phyloP scores from a whole-genome alignment of 2,797 vertebrate genomes.

The Acrossocheilus wenchowensis region DNA sequence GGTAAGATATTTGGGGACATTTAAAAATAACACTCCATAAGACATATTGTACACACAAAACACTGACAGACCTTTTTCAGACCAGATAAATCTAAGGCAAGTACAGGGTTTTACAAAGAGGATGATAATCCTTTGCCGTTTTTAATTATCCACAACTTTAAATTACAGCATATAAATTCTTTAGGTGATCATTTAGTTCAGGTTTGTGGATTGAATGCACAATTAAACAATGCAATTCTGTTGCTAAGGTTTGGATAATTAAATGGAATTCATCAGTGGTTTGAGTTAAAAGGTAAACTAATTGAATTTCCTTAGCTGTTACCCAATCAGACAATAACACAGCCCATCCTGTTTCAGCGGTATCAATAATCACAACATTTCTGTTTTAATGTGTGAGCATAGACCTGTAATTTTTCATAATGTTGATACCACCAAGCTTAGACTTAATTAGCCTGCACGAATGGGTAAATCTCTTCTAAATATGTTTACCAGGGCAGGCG shows the following conservation, averaged over 20 bases:
- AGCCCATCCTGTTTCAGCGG: background rate
- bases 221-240: conserved; percentile 45
- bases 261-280: conserved; percentile 56
- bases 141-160: background rate
- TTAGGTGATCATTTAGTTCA: conserved; percentile 33
- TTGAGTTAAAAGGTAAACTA: conserved; percentile 48
- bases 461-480: conserved; percentile 49
- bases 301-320: conserved; percentile 26
- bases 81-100: background rate
- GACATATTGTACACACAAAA: background rate
- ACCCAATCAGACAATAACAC: background rate
- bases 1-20: conserved; percentile 1
- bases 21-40: conserved; percentile 1
- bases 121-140: background rate
- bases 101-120: background rate
- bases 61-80: conserved; percentile 1
- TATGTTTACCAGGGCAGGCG: conserved; percentile 40
- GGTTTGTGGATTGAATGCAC: background rate
- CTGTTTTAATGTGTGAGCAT: background rate
- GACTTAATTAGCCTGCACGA: conserved; percentile 23
- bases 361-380: conserved; percentile 4
- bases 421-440: conserved; percentile 18
- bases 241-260: conserved; percentile 51
- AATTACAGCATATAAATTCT: background rate
- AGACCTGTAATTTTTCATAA: background rate